Conservation (phyloP, 1,140 invertebrate species). For the Vanessa tameamea region DNA sequence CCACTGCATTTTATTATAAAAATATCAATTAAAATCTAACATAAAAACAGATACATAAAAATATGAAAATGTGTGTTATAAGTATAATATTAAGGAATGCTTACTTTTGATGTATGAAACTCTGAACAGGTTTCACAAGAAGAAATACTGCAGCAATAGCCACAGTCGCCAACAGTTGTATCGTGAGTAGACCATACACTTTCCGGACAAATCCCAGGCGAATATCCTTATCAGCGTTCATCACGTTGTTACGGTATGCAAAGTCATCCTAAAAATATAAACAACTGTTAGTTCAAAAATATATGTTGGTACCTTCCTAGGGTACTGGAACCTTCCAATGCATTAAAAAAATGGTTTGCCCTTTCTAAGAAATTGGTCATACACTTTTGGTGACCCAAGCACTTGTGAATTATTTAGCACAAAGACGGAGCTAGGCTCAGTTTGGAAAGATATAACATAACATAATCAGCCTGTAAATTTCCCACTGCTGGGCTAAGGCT, state of each 20-base stretch:
- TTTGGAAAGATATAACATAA: too few relatives aligned
- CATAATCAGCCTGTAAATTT: too few relatives aligned
- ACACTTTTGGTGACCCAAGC: too few relatives aligned
- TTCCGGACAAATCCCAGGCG: constrained; percentile 90
- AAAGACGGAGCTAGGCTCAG: too few relatives aligned
- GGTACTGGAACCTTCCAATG: background rate
- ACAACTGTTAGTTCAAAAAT: background rate
- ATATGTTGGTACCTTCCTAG: background rate
- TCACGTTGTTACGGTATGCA: constrained; percentile 86
- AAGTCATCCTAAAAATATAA: constrained; percentile 82
- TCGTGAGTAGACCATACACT: constrained; percentile 89
- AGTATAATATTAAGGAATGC: constrained; percentile 37
- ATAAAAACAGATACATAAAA: too few relatives aligned
- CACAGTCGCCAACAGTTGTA: constrained; percentile 88
- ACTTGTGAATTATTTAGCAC: too few relatives aligned
- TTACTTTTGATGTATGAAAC: constrained; percentile 87
- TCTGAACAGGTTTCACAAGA: constrained; percentile 82
- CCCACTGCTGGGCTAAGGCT: too few relatives aligned
- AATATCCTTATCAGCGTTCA: constrained; percentile 83
- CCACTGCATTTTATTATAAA: too few relatives aligned
- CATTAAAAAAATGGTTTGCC: too few relatives aligned
- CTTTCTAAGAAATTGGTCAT: too few relatives aligned
- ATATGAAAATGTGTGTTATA: too few relatives aligned
- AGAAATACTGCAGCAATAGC: constrained; percentile 83
- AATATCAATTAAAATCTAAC: too few relatives aligned